Percentiles rank a stretch among this genome's conserved stretches.
These are phyloP conservation scores for Macrophya alboannulata DNA, from an alignment of 2,888 invertebrate genomes.

Conservation along the genomic window DNA sequence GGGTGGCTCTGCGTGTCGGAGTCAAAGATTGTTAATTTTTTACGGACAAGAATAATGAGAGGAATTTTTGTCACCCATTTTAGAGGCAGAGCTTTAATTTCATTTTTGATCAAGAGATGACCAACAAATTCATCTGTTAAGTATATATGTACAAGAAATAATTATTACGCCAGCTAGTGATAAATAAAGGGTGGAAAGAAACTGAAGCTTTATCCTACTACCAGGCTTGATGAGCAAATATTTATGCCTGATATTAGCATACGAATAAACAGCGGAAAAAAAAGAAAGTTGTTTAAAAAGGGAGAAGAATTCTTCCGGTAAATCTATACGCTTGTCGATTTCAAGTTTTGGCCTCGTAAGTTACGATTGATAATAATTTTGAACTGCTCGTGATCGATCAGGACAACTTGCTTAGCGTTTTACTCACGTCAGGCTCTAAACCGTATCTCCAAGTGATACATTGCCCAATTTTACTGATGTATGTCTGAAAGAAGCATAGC, in stretches of 20 bases:
- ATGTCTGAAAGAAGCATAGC: constrained; percentile 19
- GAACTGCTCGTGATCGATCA: constrained; percentile 13
- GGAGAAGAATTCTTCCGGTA: background rate
- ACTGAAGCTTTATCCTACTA: constrained; percentile 3
- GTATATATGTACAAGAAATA: background rate
- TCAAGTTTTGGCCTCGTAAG: background rate
- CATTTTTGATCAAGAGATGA: background rate
- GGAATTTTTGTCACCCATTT: background rate
- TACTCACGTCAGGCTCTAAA: constrained; percentile 27
- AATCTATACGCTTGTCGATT: constrained; percentile 1
- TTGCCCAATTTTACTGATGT: constrained; percentile 43
- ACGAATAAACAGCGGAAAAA: background rate
- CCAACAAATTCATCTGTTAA: background rate
- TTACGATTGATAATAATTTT: constrained; percentile 14
- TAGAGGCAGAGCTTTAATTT: background rate
- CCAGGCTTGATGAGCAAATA: background rate
- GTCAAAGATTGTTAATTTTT: constrained; percentile 18
- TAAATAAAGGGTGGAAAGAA: background rate
- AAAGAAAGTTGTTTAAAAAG: background rate
- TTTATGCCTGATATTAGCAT: background rate
- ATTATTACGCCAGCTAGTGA: background rate
- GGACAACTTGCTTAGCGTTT: constrained; percentile 5
- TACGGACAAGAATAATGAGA: background rate
- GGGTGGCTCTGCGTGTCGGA: background rate
- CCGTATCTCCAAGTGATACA: constrained; percentile 37